Percentiles rank a stretch among this genome's conserved stretches.
These are phyloP conservation scores for Apeltes quadracus DNA, from an alignment of 2,113 vertebrate genomes.

Conservation along the genomic window DNA sequence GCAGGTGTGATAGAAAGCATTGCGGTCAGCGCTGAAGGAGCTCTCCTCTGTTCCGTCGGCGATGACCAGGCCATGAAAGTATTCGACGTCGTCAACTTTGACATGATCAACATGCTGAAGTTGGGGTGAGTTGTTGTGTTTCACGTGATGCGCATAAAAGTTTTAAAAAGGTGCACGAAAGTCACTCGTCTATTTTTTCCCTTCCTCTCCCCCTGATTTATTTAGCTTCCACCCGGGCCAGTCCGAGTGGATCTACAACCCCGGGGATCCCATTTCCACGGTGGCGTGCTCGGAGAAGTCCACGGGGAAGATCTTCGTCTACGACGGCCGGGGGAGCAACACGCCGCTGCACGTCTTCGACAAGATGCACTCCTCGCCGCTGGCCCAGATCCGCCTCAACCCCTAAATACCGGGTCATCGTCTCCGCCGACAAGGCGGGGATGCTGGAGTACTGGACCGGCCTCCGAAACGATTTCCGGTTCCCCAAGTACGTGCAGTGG, in stretches of 20 bases:
- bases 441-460: conserved; percentile 99
- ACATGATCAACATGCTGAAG: conserved; percentile 99
- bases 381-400: conserved; percentile 93
- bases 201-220: neutral
- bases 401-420: conserved; percentile 87
- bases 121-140: conserved; percentile 85
- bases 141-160: neutral
- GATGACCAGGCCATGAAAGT: conserved; percentile 99
- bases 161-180: neutral
- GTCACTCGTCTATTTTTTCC: neutral
- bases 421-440: conserved; percentile 94
- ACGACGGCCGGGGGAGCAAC: conserved; percentile 92
- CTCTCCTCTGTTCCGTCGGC: conserved; percentile 92
- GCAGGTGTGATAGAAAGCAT: conserved; percentile 93
- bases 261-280: conserved; percentile 94
- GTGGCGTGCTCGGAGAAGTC: conserved; percentile 96
- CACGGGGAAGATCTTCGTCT: conserved; percentile 95
- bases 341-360: conserved; percentile 90
- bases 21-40: conserved; percentile 91
- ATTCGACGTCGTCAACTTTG: conserved; percentile 98
- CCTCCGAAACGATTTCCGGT: conserved; percentile 90
- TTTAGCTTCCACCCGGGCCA: conserved; percentile 92
- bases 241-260: conserved; percentile 96
- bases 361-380: conserved; percentile 89
- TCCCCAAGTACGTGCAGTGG: conserved; percentile 92